These are phyloP conservation scores for Temnothorax nylanderi DNA, from an alignment of 1,140 invertebrate species.

Conservation along the genomic window DNA sequence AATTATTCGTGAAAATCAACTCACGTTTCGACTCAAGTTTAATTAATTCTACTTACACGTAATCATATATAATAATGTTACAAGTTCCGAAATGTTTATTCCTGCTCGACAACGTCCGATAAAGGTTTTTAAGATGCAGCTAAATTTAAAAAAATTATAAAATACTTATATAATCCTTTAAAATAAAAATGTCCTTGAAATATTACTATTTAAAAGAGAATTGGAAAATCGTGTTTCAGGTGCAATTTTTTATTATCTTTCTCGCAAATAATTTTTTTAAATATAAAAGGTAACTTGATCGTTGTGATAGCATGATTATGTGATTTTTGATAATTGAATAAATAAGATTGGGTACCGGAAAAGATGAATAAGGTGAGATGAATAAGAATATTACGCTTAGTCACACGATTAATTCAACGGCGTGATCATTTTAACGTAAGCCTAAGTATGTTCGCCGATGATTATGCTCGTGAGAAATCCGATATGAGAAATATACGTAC, in stretches of 20 bases:
- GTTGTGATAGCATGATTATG: neutral
- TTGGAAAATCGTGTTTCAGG: neutral
- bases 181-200: neutral
- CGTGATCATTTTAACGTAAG: conserved; percentile 8
- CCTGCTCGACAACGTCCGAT: neutral
- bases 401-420: conserved; percentile 11
- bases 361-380: neutral
- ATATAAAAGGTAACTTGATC: neutral
- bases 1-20: neutral
- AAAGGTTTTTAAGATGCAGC: neutral
- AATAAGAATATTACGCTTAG: conserved; percentile 4
- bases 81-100: neutral
- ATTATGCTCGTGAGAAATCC: neutral
- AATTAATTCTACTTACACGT: neutral
- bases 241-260: too few relatives aligned
- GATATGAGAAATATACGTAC: neutral
- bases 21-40: neutral
- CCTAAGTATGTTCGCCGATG: neutral
- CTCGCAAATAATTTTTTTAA: neutral
- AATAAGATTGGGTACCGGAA: neutral
- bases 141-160: neutral
- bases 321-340: neutral
- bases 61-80: neutral
- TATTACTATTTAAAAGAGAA: neutral
- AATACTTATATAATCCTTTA: neutral